Conservation (phyloP, 1,140 invertebrate genomes). For the Antheraea mylitta region DNA sequence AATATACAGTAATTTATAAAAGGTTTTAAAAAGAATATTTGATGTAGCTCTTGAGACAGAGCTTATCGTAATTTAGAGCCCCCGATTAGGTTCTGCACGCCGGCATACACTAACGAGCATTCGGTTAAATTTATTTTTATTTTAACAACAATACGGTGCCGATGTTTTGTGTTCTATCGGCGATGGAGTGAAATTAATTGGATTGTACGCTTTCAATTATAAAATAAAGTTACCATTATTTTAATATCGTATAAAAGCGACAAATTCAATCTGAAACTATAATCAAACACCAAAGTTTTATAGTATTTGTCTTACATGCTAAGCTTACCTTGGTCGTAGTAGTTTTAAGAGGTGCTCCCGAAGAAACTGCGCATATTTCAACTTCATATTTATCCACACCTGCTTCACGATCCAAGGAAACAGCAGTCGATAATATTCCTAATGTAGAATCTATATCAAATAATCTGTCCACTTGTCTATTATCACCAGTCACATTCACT, state of each 20-base stretch:
- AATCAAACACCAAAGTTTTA: neutral
- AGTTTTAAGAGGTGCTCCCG: conserved; percentile 83
- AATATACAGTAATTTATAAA: conserved; percentile 51
- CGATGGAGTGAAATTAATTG: conserved; percentile 69
- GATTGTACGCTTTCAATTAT: conserved; percentile 35
- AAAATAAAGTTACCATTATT: neutral
- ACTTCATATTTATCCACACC: conserved; percentile 89
- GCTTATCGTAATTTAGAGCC: conserved; percentile 76
- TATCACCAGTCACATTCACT: conserved; percentile 91
- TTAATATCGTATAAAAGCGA: neutral
- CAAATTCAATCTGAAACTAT: neutral
- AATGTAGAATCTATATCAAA: conserved; percentile 94
- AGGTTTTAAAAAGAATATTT: conserved; percentile 69
- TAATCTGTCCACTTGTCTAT: conserved; percentile 87
- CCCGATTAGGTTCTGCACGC: conserved; percentile 65
- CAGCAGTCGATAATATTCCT: conserved; percentile 93
- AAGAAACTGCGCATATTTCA: conserved; percentile 89
- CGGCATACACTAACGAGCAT: conserved; percentile 74
- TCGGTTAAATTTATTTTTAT: conserved; percentile 71
- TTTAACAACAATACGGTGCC: conserved; percentile 64
- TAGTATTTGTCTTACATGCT: neutral
- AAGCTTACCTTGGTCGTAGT: conserved; percentile 88
- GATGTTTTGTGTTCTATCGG: conserved; percentile 66
- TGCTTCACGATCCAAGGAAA: conserved; percentile 90
- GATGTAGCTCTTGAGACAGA: conserved; percentile 62